Evolutionary conservation across 92 coral and sea anemone genomes (phyloP).

Genomic region (Heliopora coerulea): DNA sequence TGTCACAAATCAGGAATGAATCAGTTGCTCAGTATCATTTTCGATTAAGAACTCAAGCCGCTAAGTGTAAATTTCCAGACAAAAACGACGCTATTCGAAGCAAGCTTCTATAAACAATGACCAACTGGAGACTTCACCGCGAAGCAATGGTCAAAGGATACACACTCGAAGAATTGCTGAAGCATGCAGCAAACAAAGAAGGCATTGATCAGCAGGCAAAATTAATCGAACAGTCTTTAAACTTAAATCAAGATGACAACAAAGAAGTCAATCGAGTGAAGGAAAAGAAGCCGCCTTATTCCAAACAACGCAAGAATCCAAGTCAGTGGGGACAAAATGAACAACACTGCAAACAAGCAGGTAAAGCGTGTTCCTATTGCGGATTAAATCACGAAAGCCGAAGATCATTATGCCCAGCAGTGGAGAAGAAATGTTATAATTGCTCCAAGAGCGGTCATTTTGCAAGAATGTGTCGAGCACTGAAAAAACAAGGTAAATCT

Average conservation of each 20-base stretch:
- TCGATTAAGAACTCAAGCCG: no score
- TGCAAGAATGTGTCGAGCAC: no score
- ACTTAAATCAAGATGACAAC: neutral
- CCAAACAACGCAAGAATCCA: neutral
- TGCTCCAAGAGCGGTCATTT: no score
- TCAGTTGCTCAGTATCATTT: no score
- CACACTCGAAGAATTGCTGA: constrained; percentile 29
- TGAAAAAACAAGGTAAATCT: no score
- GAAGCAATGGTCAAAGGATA: constrained; percentile 52
- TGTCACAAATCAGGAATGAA: no score
- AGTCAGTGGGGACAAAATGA: no score
- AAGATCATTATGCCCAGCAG: constrained; percentile 33
- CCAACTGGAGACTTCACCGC: constrained; percentile 38
- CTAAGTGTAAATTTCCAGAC: constrained; percentile 32
- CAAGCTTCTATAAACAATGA: constrained; percentile 44
- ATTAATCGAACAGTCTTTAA: constrained; percentile 22
- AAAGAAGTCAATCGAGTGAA: constrained; percentile 10
- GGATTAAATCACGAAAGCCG: constrained; percentile 18
- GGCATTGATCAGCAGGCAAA: constrained; percentile 30
- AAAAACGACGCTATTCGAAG: constrained; percentile 36
- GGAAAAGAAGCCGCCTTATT: neutral
- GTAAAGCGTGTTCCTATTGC: constrained; percentile 16
- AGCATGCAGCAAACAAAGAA: constrained; percentile 46
- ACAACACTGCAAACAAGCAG: neutral
- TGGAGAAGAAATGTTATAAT: no score